Evolutionary conservation across 2,888 invertebrate genomes (phyloP).

Genomic region (Atethmia centrago): DNA sequence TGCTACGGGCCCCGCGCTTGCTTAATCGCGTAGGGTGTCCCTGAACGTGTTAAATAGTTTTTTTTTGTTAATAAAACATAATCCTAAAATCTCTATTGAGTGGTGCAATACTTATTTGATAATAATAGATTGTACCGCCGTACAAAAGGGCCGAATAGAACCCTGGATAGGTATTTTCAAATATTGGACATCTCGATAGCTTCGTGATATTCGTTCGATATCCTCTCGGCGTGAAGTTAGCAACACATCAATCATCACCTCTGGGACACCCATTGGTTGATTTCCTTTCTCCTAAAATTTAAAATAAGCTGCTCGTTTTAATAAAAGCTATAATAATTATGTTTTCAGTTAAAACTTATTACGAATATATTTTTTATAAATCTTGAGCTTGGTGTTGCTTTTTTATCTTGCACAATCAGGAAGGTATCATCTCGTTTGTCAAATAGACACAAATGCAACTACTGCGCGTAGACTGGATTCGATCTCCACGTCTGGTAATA

Average conservation of each 20-base stretch:
- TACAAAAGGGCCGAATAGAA: conserved; percentile 15
- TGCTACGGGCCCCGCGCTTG: too few relatives aligned
- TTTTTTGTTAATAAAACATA: neutral
- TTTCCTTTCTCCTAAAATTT: conserved; percentile 58
- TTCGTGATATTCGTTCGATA: conserved; percentile 50
- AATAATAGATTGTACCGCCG: conserved; percentile 10
- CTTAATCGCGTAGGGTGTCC: too few relatives aligned
- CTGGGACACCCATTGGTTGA: conserved; percentile 49
- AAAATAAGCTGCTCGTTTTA: conserved; percentile 41
- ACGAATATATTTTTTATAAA: neutral
- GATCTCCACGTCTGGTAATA: too few relatives aligned
- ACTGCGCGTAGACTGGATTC: neutral
- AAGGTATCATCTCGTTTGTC: neutral
- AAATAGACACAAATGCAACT: neutral
- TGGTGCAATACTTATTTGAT: conserved; percentile 4
- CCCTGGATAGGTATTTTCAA: conserved; percentile 30
- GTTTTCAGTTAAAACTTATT: conserved; percentile 4
- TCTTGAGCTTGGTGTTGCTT: neutral
- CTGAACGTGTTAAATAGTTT: too few relatives aligned
- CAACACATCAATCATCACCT: conserved; percentile 61
- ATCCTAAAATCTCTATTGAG: neutral
- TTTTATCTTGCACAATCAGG: neutral
- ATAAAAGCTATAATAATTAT: conserved; percentile 24
- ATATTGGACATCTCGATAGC: conserved; percentile 44
- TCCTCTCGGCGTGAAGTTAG: conserved; percentile 45